phyloP scores from a whole-genome alignment of 2,113 vertebrate species.

The Cygnus atratus region DNA sequence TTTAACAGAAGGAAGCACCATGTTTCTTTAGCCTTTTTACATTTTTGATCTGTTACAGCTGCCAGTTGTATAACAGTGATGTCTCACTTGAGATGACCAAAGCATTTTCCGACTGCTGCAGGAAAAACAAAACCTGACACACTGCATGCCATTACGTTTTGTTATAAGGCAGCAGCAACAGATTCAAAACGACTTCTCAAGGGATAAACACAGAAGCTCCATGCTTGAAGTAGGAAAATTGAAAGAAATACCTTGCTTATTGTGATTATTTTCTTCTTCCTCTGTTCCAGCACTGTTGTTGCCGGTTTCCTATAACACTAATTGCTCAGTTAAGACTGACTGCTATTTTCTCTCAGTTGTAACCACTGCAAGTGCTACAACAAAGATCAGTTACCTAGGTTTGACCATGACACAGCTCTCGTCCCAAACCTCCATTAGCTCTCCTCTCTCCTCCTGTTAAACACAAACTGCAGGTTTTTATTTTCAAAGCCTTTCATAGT shows the following conservation, averaged over 20 bases:
- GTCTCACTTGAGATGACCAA: not conserved
- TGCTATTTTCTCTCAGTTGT: not conserved
- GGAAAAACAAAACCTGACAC: not conserved
- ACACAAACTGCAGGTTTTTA: not conserved
- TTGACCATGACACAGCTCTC: not conserved
- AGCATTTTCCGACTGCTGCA: not conserved
- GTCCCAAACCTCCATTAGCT: fast-evolving
- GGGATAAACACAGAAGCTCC: not conserved
- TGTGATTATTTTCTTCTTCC: not conserved
- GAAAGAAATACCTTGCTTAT: not conserved
- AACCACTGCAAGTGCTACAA: not conserved
- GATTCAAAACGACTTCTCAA: constrained; percentile 4
- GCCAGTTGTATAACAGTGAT: not conserved
- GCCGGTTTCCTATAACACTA: not conserved
- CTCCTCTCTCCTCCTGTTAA: not conserved
- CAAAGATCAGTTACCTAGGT: not conserved
- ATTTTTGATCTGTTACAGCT: not conserved
- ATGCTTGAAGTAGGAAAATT: not conserved
- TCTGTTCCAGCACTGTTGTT: not conserved
- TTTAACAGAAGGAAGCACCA: not conserved
- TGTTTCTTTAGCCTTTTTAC: not conserved
- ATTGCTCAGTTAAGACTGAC: not conserved
- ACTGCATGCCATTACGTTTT: not conserved
- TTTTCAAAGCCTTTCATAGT: not conserved
- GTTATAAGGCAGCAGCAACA: not conserved